Conservation (phyloP, 2,113 vertebrate genomes). For the Lynx canadensis region DNA sequence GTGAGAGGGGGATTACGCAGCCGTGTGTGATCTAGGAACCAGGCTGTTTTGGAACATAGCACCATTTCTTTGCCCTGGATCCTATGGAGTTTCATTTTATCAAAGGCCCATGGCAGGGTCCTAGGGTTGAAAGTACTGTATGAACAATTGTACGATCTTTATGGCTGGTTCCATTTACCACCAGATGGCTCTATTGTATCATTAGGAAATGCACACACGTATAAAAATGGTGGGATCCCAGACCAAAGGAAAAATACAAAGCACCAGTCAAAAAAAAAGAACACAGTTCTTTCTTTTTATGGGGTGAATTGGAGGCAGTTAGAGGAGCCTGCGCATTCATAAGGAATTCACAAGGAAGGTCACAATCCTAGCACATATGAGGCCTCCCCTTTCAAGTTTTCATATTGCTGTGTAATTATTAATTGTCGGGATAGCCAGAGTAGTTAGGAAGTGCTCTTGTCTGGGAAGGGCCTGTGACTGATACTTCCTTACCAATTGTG, state of each 20-base stretch:
- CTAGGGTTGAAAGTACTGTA: neutral
- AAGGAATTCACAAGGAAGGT: neutral
- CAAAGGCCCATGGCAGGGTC: neutral
- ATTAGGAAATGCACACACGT: constrained; percentile 48
- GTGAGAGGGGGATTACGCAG: neutral
- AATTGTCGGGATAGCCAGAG: neutral
- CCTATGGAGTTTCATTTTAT: neutral
- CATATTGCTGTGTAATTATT: neutral
- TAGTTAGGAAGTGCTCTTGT: neutral
- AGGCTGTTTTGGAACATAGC: neutral
- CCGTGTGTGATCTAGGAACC: neutral
- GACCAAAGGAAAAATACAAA: constrained; percentile 22
- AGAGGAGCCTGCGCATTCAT: neutral
- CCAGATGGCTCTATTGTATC: constrained; percentile 77
- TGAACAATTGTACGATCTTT: neutral
- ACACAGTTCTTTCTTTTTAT: neutral
- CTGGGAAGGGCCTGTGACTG: neutral
- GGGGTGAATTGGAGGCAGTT: constrained; percentile 19
- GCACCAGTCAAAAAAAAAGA: neutral
- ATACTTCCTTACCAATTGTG: neutral
- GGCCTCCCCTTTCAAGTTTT: neutral
- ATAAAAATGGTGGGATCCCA: neutral
- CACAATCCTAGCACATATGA: neutral
- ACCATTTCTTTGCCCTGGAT: neutral
- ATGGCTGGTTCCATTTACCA: constrained; percentile 43